Percentiles rank a stretch among this genome's conserved stretches.
Conservation (phyloP, 1,140 invertebrate species). For the Heliconius nattereri region DNA sequence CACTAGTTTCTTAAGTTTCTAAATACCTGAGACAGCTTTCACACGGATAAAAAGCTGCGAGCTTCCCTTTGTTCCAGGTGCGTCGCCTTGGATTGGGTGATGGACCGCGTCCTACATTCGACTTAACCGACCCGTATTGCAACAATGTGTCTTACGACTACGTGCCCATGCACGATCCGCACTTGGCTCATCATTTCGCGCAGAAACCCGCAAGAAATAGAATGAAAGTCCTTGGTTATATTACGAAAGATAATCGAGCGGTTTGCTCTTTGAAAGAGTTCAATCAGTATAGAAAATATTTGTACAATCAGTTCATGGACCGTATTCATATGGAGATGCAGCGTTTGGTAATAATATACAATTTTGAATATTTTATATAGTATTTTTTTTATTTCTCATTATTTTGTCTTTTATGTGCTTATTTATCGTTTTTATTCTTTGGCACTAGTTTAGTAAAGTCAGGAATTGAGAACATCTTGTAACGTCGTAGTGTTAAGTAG, state of each 20-base stretch:
- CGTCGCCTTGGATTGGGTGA: slow-evolving; percentile 63
- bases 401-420: too few relatives aligned
- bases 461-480: too few relatives aligned
- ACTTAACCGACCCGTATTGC: slow-evolving; percentile 72
- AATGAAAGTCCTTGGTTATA: slow-evolving; percentile 65
- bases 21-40: neutral
- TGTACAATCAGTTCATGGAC: slow-evolving; percentile 74
- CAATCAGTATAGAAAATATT: slow-evolving; percentile 74
- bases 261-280: slow-evolving; percentile 73
- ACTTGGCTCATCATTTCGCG: slow-evolving; percentile 67
- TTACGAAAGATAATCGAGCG: slow-evolving; percentile 63
- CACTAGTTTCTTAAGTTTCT: neutral
- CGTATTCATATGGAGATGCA: slow-evolving; percentile 68
- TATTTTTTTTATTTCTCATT: neutral
- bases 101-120: slow-evolving; percentile 59
- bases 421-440: too few relatives aligned
- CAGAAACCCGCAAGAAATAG: slow-evolving; percentile 61
- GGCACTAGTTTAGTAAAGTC: too few relatives aligned
- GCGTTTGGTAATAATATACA: slow-evolving; percentile 53
- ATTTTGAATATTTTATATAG: neutral
- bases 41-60: neutral
- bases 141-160: slow-evolving; percentile 75
- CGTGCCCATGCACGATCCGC: slow-evolving; percentile 72
- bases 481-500: too few relatives aligned
- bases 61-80: slow-evolving; percentile 48